Evolutionary conservation across 2,113 vertebrate species (phyloP).

Genomic region (Spea bombifrons): DNA sequence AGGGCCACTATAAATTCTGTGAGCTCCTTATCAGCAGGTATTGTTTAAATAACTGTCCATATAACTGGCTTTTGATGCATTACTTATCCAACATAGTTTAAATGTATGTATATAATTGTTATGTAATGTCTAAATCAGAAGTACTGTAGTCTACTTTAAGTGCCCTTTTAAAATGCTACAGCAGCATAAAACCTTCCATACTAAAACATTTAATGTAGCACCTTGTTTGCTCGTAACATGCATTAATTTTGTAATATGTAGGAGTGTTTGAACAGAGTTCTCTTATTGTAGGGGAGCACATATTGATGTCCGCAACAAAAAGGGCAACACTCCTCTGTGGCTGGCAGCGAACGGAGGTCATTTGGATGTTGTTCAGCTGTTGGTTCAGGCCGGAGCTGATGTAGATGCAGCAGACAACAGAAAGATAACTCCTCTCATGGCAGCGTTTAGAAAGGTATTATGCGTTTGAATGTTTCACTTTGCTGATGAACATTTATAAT

Average conservation of each 20-base stretch:
- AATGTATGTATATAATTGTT: too few species aligned
- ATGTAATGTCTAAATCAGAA: background rate
- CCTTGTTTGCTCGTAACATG: background rate
- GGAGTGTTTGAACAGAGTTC: slow-evolving; percentile 2
- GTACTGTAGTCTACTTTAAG: background rate
- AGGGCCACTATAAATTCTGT: slow-evolving; percentile 99
- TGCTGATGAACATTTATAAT: too few species aligned
- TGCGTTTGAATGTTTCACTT: background rate
- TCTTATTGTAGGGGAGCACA: slow-evolving; percentile 82
- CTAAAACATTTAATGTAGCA: background rate
- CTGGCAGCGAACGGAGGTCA: slow-evolving; percentile 95
- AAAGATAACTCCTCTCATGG: slow-evolving; percentile 98
- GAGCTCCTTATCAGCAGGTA: slow-evolving; percentile 98
- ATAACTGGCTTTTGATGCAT: background rate
- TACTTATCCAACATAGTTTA: background rate
- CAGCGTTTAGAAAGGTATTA: slow-evolving; percentile 93
- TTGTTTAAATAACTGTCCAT: too few species aligned
- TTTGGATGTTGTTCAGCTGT: slow-evolving; percentile 92
- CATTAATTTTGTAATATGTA: background rate
- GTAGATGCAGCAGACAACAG: slow-evolving; percentile 98
- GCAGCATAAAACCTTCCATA: background rate
- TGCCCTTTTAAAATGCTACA: slow-evolving; percentile 6
- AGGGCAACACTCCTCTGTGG: slow-evolving; percentile 97
- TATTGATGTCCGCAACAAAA: slow-evolving; percentile 98
- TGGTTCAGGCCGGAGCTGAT: slow-evolving; percentile 93